Base-by-base conservation (phyloP, 2,888 invertebrate species). In the Endomychus coccineus region DNA sequence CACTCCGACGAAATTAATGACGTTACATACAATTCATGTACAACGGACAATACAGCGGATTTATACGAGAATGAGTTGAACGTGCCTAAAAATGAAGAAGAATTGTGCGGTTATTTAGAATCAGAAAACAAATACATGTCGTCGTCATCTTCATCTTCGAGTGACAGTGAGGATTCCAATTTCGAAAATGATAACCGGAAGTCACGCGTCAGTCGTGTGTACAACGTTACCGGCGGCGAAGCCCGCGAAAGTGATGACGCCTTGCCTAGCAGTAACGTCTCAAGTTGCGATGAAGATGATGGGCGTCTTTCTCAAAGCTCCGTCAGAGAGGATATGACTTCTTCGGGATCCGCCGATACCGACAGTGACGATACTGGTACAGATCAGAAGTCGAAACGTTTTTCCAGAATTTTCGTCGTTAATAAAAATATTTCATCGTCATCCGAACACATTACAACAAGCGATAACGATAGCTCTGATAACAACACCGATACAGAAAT, bases 321-420 rank as follows among this genome's bases (percentile, higher is more conserved):
- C 3, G 70, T 71, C 43, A 70, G 71, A 32, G 61, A 60, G 44
- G 58, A 58, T 36, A 50, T 56, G 50, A 55, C 57, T 14, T 62
- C 64, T 3, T 59, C 62, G 6, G 58, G 58, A 9, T 56, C 62
- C 3, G 59, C 56, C 5, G 62, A 62, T 16, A 62, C 63, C 2
- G 71, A 73, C 46, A 70, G 67, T 11, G 70, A 72, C 49, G 73
- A 72, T 46, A 71, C 70, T 0, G 79, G 78, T 9, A 71, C 57
- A 46, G 77, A 59, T 66, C 70, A 55, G 67, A 67, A 70, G 31
- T 64, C 69, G 7, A 69, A 69, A 33, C 61, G 67, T 22, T 82
- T 81, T 54, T 77, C 78, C 19, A 72, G 78, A 36, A 77, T 81
- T 11, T 80, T 80, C 55, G 75, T 80, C 1, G 79, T 81, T 12